Evolutionary conservation across 2,888 invertebrate species (phyloP).

Genomic region (Tryphoninae sp.): DNA sequence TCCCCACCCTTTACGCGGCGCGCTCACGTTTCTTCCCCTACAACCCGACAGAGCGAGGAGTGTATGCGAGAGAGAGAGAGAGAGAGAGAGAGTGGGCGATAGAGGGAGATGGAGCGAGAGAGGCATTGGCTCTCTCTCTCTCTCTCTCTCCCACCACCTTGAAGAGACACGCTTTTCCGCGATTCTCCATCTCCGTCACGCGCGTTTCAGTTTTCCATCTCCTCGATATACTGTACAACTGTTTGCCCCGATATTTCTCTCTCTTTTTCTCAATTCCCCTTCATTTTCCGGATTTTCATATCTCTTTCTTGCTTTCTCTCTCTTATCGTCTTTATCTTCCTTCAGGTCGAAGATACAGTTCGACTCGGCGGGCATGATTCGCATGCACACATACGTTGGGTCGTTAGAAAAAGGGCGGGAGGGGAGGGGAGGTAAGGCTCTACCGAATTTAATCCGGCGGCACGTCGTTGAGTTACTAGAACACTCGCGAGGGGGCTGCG

Average conservation of each 20-base stretch:
- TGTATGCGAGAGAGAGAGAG: neutral
- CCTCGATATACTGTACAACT: conserved; percentile 31
- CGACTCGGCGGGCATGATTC: neutral
- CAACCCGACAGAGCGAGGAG: conserved; percentile 47
- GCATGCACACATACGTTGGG: neutral
- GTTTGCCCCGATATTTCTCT: conserved; percentile 54
- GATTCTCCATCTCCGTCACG: conserved; percentile 48
- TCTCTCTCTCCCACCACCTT: conserved; percentile 62
- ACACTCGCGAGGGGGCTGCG: conserved; percentile 78
- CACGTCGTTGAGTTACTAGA: conserved; percentile 77
- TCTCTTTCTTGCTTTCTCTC: conserved; percentile 12
- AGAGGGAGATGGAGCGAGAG: neutral
- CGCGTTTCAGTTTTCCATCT: conserved; percentile 41
- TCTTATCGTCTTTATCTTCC: conserved; percentile 45
- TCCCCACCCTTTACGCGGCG: conserved; percentile 68
- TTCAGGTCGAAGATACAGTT: conserved; percentile 1
- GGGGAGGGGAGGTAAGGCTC: conserved; percentile 29
- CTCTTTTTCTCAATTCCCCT: conserved; percentile 28
- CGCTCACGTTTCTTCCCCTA: conserved; percentile 69
- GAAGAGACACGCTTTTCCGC: conserved; percentile 55
- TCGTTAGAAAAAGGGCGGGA: conserved; percentile 15
- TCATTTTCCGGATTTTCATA: conserved; percentile 20
- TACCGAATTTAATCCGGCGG: conserved; percentile 80
- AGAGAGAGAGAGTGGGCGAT: conserved; percentile 1
- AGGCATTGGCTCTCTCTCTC: conserved; percentile 50